Conservation (phyloP, 2,888 invertebrate genomes). For the Ischnura elegans region DNA sequence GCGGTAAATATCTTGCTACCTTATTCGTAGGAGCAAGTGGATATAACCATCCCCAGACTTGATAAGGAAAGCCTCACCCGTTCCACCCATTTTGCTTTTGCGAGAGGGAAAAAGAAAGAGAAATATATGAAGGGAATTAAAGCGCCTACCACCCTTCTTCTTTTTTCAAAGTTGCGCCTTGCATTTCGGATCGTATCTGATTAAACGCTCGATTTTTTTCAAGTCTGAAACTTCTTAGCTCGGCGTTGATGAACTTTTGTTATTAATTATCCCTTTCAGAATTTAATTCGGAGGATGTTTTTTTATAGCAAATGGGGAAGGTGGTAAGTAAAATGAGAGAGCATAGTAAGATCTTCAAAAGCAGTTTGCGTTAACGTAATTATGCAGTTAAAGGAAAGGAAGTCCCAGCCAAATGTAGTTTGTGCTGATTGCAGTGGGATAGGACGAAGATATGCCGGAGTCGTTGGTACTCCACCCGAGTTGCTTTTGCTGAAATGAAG, state of each 20-base stretch:
- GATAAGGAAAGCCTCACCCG: neutral
- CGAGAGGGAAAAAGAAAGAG: neutral
- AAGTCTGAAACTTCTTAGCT: slow-evolving; percentile 16
- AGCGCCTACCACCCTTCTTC: neutral
- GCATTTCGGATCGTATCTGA: slow-evolving; percentile 14
- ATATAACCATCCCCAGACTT: neutral
- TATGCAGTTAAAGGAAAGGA: neutral
- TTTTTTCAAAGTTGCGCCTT: slow-evolving; percentile 42
- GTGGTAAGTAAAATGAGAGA: neutral
- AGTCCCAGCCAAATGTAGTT: neutral
- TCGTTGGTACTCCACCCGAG: neutral
- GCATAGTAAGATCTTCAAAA: neutral
- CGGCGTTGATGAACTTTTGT: neutral
- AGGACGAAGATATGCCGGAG: neutral
- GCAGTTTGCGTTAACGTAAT: neutral
- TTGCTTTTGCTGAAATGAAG: too few species aligned
- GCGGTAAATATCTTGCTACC: slow-evolving; percentile 31
- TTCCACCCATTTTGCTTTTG: neutral
- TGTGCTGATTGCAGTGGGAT: neutral
- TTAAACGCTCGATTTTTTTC: slow-evolving; percentile 6
- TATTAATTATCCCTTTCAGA: neutral
- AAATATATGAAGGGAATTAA: neutral
- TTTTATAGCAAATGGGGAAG: neutral
- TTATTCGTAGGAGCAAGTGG: neutral
- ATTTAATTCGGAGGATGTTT: neutral